Evolutionary conservation across 2,797 vertebrate genomes (phyloP), one percentile per base, ranked within the genome.

Genomic region (Sebastes iracundus): DNA sequence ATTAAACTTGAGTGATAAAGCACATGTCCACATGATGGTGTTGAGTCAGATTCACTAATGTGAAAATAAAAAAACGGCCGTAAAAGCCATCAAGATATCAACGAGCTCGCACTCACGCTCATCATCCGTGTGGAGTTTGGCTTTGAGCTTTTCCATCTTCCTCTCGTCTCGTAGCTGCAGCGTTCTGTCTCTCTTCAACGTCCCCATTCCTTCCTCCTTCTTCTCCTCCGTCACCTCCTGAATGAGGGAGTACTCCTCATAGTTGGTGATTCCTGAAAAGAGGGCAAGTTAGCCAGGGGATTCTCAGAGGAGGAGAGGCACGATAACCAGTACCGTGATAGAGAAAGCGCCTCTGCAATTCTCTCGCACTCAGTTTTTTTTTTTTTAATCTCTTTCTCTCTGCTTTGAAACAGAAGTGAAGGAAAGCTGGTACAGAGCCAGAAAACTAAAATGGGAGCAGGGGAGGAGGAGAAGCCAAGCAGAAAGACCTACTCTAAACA

Each of bases 141-240:
- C 98, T 94, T 99, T 99, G 77, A 99, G 94, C 90, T 99, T 99
- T 92, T 99, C 99, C 99, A 99, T 99, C 92, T 99, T 99, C 89
- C 97, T 97, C 92, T 99, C 99, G 1, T 99, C 99, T 70, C 98
- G 93, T 20, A 98, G 92, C 55, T 98, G 92, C 35, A 99, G 94
- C 0, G 98, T 99, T 75, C 98, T 94, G 61, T 99, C 99, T 93
- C 98, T 99, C 92, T 97, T 99, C 72, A 99, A 94, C 0, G 99
- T 99, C 27, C 97, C 98, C 10, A 96, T 97, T 7, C 96, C 94
- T 8, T 99, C 99, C 74, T 99, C 98, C 85, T 98, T 99, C 90
- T 97, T 99, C 56, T 99, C 98, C 80, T 99, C 98, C 0, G 95
- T 87, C 72, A 93, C 93, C 77, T 99, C 99, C 87, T 99, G 98